Conservation (phyloP, 2,797 vertebrate genomes). For the Potorous gilbertii region DNA sequence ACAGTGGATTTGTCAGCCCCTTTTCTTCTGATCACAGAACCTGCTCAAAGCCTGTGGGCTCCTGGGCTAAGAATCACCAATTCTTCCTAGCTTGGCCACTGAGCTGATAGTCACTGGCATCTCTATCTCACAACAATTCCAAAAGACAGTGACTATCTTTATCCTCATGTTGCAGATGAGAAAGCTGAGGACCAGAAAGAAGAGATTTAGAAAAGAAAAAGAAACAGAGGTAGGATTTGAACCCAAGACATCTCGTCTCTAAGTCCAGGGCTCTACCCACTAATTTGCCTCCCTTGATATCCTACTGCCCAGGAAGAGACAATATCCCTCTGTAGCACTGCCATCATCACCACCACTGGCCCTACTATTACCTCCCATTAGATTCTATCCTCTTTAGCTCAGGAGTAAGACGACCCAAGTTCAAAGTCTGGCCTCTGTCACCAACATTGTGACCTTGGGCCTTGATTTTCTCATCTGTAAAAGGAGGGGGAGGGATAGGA, state of each 20-base stretch:
- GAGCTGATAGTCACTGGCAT: not conserved
- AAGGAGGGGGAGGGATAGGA: not conserved
- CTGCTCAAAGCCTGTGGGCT: not conserved
- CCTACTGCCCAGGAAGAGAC: not conserved
- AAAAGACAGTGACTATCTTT: not conserved
- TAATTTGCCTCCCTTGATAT: not conserved
- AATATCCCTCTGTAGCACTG: not conserved
- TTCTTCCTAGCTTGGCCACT: not conserved
- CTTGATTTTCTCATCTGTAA: not conserved
- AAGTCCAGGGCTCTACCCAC: not conserved
- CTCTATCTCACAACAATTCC: not conserved
- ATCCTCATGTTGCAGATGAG: not conserved
- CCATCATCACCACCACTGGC: not conserved
- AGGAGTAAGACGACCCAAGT: not conserved
- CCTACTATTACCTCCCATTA: not conserved
- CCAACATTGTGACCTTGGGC: not conserved
- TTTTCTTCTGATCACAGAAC: not conserved
- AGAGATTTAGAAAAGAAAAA: not conserved
- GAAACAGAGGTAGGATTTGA: not conserved
- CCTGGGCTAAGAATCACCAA: not conserved
- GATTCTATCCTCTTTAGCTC: not conserved
- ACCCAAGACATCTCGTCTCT: not conserved
- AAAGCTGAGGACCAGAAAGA: not conserved
- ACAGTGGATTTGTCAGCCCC: not conserved
- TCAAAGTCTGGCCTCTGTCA: not conserved